A percentile compares a stretch with the other conserved stretches of the same genome.
phyloP scores from a whole-genome alignment of 2,888 invertebrate genomes.

The Buathra laborator region DNA sequence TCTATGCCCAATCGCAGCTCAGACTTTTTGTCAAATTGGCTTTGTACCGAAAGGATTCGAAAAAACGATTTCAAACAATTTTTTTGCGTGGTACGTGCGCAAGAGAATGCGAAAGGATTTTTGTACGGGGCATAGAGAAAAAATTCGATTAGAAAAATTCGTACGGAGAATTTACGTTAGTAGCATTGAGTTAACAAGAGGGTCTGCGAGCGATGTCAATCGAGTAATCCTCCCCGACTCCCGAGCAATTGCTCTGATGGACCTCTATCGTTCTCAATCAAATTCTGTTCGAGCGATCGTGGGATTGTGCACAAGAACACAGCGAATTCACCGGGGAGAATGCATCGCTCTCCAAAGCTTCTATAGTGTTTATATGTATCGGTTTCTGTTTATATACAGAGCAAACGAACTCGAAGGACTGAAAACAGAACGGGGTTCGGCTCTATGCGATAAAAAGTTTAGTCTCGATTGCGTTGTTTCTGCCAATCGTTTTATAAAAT shows the following conservation, averaged over 20 bases:
- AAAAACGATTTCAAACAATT: no score
- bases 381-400: background rate
- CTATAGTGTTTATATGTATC: background rate
- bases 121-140: no score
- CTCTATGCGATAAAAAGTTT: no score
- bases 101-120: no score
- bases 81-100: no score
- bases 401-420: background rate
- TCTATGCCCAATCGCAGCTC: no score
- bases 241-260: constrained; percentile 21
- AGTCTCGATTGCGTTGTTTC: constrained; percentile 7
- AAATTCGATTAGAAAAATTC: background rate
- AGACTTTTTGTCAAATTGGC: no score
- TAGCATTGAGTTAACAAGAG: constrained; percentile 2
- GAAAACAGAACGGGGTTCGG: no score
- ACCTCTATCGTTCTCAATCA: constrained; percentile 39
- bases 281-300: constrained; percentile 36
- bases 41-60: no score
- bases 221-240: background rate
- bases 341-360: background rate
- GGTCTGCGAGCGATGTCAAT: constrained; percentile 15
- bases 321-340: constrained; percentile 11
- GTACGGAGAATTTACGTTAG: background rate
- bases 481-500: constrained; percentile 69
- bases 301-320: constrained; percentile 24